A percentile compares a stretch with the other conserved stretches of the same genome.
Evolutionary conservation across 2,888 invertebrate genomes (phyloP).

Genomic region (Synergus laeviventris): DNA sequence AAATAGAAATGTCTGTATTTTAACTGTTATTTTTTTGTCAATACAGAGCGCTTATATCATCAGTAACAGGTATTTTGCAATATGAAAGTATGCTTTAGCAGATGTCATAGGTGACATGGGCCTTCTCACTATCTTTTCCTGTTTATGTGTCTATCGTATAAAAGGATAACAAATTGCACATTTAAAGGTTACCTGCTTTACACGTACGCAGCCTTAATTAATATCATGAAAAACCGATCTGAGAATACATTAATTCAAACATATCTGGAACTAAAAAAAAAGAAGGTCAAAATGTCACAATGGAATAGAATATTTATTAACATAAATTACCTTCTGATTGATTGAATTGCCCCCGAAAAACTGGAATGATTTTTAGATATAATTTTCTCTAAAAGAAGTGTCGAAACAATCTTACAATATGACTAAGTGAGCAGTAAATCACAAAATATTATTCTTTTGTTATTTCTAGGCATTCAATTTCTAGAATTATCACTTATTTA

Average conservation of each 20-base stretch:
- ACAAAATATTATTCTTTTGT: too few species aligned
- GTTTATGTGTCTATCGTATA: neutral
- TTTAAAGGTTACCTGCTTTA: neutral
- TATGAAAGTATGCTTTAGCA: slow-evolving; percentile 8
- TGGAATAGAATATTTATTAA: neutral
- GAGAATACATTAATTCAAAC: neutral
- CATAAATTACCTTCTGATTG: neutral
- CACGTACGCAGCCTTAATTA: neutral
- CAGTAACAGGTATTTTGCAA: neutral
- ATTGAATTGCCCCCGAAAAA: too few species aligned
- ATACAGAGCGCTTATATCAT: slow-evolving; percentile 12
- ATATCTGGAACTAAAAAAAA: neutral
- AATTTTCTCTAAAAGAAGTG: too few species aligned
- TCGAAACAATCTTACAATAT: too few species aligned
- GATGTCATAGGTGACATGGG: slow-evolving; percentile 16
- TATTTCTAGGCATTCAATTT: too few species aligned
- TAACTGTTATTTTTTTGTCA: too few species aligned
- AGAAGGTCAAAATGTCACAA: neutral
- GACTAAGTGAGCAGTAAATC: too few species aligned
- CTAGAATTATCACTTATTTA: too few species aligned
- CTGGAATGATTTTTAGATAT: too few species aligned
- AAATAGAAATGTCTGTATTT: neutral
- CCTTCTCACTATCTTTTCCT: slow-evolving; percentile 4
- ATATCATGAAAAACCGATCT: neutral
- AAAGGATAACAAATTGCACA: neutral